Conservation (phyloP, 2,113 vertebrate genomes). For the Hypocryptadius cinnamomeus region DNA sequence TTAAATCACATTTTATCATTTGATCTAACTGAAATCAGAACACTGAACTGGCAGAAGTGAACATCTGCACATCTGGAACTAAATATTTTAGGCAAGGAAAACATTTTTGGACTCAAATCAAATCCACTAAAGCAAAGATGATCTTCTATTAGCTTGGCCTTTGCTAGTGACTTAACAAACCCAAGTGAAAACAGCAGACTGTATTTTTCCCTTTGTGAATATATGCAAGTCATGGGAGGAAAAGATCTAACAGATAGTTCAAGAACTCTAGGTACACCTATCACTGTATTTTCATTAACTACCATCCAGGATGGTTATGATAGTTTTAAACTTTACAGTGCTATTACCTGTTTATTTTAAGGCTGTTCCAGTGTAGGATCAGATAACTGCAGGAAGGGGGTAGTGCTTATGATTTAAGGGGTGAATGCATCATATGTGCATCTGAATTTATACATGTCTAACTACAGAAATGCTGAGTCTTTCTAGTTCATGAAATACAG, state of each 20-base stretch:
- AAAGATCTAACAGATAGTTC: not conserved
- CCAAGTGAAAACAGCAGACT: not conserved
- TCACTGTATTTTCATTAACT: not conserved
- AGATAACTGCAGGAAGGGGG: not conserved
- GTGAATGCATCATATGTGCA: not conserved
- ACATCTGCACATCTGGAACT: not conserved
- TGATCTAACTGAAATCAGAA: not conserved
- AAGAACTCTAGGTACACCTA: not conserved
- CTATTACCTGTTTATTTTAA: not conserved
- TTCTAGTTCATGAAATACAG: not conserved
- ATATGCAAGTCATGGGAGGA: not conserved
- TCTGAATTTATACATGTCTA: not conserved
- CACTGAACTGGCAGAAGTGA: not conserved
- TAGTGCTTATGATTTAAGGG: not conserved
- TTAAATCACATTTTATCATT: not conserved
- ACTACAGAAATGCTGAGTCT: not conserved
- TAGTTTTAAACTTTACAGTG: not conserved
- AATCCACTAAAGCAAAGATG: not conserved
- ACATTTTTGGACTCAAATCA: not conserved
- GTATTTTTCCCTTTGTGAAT: not conserved
- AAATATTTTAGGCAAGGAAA: not conserved
- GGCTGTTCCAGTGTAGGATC: not conserved
- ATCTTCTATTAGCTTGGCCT: not conserved
- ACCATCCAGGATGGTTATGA: not conserved
- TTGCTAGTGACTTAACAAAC: not conserved